These are phyloP conservation scores for Eulimnadia texana DNA, from an alignment of 1,140 invertebrate genomes.

Conservation along the genomic window DNA sequence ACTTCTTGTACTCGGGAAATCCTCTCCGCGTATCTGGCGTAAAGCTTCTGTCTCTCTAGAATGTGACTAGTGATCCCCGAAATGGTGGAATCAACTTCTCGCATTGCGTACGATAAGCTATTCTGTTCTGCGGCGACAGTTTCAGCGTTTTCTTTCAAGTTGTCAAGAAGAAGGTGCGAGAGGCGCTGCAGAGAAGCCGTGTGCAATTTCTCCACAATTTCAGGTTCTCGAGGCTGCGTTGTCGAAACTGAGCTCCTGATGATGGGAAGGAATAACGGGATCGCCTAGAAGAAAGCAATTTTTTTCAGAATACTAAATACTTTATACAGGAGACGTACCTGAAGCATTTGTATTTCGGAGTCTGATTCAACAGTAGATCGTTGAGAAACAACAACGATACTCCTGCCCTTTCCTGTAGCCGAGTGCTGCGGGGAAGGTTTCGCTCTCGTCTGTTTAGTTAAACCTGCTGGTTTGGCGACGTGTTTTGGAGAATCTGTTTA, in stretches of 20 bases:
- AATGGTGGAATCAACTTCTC: conserved; percentile 63
- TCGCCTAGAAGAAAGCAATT: conserved; percentile 36
- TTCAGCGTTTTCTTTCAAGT: conserved; percentile 51
- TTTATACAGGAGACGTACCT: background rate
- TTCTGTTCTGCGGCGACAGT: conserved; percentile 57
- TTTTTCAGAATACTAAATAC: background rate
- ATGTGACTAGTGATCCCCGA: conserved; percentile 48
- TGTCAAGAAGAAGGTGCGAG: conserved; percentile 57
- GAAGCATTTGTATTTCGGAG: conserved; percentile 9
- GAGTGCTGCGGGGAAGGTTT: background rate
- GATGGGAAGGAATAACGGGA: conserved; percentile 84
- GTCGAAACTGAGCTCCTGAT: conserved; percentile 75
- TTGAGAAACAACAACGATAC: conserved; percentile 16
- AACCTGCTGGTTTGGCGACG: conserved; percentile 37
- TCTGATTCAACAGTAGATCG: conserved; percentile 6
- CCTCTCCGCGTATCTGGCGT: conserved; percentile 67
- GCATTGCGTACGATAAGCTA: conserved; percentile 47
- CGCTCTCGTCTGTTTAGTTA: conserved; percentile 1
- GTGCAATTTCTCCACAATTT: conserved; percentile 68
- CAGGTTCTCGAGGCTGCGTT: conserved; percentile 68
- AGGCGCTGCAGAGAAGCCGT: conserved; percentile 41
- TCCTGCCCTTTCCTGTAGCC: conserved; percentile 29
- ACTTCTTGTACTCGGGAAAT: conserved; percentile 62
- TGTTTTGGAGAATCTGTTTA: conserved; percentile 56
- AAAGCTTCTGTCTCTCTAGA: conserved; percentile 66